A percentile compares a stretch with the other conserved stretches of the same genome.
These are phyloP conservation scores for Protomyctophum bolini DNA, from an alignment of 2,113 vertebrate genomes.

Conservation along the genomic window DNA sequence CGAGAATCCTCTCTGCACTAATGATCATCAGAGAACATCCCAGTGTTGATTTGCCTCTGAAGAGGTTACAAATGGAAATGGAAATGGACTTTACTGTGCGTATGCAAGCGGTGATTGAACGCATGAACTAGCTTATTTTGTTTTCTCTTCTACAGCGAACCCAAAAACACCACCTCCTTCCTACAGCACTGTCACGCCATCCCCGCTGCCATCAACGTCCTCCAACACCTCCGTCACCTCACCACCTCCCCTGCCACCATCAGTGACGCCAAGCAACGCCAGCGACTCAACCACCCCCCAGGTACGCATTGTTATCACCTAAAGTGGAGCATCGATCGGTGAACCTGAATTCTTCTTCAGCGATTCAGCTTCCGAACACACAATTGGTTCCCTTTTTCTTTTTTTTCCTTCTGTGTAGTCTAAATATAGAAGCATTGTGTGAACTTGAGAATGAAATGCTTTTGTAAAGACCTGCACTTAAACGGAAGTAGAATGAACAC, in stretches of 20 bases:
- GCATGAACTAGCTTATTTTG: no score
- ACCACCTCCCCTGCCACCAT: neutral
- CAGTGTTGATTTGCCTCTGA: no score
- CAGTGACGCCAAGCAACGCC: slow-evolving; percentile 12
- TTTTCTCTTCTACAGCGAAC: neutral
- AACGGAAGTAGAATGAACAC: slow-evolving; percentile 8
- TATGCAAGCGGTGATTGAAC: no score
- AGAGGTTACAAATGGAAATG: no score
- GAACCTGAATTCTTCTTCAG: neutral
- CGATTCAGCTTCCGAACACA: neutral
- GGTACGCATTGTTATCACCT: neutral
- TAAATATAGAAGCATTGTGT: slow-evolving; percentile 41
- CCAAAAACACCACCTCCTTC: slow-evolving; percentile 49
- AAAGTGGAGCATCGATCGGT: neutral
- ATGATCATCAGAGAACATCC: no score
- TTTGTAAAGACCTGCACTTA: slow-evolving; percentile 36
- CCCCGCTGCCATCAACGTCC: no score
- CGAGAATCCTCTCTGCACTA: no score
- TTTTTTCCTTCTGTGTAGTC: neutral
- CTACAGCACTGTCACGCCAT: slow-evolving; percentile 31
- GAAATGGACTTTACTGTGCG: no score
- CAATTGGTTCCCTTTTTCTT: neutral
- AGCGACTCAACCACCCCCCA: neutral
- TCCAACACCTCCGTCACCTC: no score
- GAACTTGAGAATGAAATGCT: slow-evolving; percentile 38